phyloP scores from a whole-genome alignment of 2,113 vertebrate species.

The Lophura nycthemera region DNA sequence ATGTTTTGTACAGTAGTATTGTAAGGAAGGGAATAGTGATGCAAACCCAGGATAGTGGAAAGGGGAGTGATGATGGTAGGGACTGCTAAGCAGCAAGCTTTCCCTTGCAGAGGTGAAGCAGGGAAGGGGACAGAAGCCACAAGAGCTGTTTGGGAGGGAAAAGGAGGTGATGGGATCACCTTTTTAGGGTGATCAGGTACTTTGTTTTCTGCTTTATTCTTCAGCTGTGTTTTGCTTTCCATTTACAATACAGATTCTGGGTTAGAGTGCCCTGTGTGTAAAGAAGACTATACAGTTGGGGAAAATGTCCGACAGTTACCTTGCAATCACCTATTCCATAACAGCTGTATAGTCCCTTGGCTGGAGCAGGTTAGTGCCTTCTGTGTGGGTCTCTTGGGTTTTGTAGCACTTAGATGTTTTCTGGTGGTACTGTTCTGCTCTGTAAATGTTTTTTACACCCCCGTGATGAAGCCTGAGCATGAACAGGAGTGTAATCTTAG shows the following conservation, averaged over 20 bases:
- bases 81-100: neutral
- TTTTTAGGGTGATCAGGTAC: fast-evolving
- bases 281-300: constrained; percentile 92
- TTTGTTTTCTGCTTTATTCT: fast-evolving
- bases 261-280: constrained; percentile 97
- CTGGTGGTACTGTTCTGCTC: neutral
- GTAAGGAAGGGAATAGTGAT: neutral
- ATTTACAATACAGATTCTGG: constrained; percentile 81
- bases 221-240: neutral
- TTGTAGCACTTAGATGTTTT: neutral
- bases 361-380: constrained; percentile 89
- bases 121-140: too few relatives aligned
- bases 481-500: neutral
- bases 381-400: fast-evolving
- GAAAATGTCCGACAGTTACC: constrained; percentile 93
- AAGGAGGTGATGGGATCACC: neutral
- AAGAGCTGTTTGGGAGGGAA: fast-evolving
- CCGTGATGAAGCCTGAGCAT: neutral
- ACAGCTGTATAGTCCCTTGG: constrained; percentile 97
- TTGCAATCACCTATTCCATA: constrained; percentile 97
- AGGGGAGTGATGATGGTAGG: neutral
- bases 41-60: fast-evolving
- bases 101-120: neutral
- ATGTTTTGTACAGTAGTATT: too few relatives aligned
- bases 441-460: neutral